phyloP scores from a whole-genome alignment of 2,797 vertebrate genomes.

The Melanitta fusca region DNA sequence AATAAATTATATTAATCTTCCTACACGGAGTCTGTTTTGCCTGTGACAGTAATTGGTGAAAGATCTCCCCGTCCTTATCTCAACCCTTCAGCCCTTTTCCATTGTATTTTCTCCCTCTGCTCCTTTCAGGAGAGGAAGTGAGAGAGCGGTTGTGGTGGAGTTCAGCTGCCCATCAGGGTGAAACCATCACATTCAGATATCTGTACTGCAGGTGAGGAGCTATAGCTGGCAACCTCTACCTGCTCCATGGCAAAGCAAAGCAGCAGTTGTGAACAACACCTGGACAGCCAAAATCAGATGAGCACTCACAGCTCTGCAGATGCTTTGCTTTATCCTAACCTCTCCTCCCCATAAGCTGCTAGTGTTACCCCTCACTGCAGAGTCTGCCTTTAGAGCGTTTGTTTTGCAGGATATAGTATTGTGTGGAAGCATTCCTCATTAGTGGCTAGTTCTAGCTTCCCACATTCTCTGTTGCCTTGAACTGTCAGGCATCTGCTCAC shows the following conservation, averaged over 20 bases:
- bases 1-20: too few species aligned
- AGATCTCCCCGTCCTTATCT: too few species aligned
- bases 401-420: neutral
- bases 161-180: too few species aligned
- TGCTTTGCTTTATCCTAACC: neutral
- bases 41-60: too few species aligned
- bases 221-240: neutral
- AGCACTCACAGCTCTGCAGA: neutral
- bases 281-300: neutral
- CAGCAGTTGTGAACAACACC: neutral
- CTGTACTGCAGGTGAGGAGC: fast-evolving
- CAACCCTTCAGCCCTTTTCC: too few species aligned
- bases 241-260: neutral
- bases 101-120: too few species aligned
- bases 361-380: neutral
- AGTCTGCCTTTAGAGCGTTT: neutral
- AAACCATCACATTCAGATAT: neutral
- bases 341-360: neutral
- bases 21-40: too few species aligned
- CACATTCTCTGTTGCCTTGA: neutral
- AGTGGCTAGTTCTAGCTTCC: too few species aligned
- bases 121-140: too few species aligned
- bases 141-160: too few species aligned
- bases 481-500: neutral
- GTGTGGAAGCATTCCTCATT: too few species aligned